Percentiles rank a stretch among this genome's conserved stretches.
Evolutionary conservation across 1,140 invertebrate species (phyloP).

Genomic region (Leptinotarsa undecemlineata): DNA sequence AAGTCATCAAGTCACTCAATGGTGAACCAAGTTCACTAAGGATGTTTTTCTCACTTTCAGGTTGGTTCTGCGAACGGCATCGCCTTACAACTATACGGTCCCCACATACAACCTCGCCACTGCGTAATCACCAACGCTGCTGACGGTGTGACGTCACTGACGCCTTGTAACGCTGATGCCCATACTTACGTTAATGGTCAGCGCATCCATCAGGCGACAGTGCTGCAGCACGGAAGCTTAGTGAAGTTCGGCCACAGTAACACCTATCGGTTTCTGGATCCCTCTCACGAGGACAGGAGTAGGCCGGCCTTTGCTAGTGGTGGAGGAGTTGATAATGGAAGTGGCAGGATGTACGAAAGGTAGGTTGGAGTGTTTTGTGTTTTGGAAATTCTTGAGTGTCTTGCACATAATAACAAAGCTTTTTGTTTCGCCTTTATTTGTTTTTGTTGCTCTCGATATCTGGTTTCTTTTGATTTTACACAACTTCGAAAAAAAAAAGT

Average conservation of each 20-base stretch:
- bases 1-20: too few species aligned
- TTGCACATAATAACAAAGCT: background rate
- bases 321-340: conserved; percentile 66
- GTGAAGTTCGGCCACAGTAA: conserved; percentile 90
- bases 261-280: conserved; percentile 92
- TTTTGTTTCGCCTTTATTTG: conserved; percentile 15
- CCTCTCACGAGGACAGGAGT: conserved; percentile 81
- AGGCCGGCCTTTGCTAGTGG: conserved; percentile 59
- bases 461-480: background rate
- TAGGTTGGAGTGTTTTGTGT: conserved; percentile 47
- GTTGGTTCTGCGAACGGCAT: conserved; percentile 70
- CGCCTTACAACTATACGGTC: conserved; percentile 70
- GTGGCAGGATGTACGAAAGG: conserved; percentile 79
- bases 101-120: conserved; percentile 87
- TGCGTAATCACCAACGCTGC: conserved; percentile 83
- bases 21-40: too few species aligned
- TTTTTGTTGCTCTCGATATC: conserved; percentile 4
- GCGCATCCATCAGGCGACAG: conserved; percentile 88
- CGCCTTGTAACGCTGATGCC: conserved; percentile 89
- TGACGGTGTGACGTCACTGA: conserved; percentile 86
- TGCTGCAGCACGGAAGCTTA: conserved; percentile 83
- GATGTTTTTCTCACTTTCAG: conserved; percentile 48
- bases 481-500: background rate
- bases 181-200: conserved; percentile 93
- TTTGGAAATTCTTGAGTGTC: background rate